Base-by-base conservation (phyloP, 2,797 vertebrate genomes). In the Myotis planiceps region DNA sequence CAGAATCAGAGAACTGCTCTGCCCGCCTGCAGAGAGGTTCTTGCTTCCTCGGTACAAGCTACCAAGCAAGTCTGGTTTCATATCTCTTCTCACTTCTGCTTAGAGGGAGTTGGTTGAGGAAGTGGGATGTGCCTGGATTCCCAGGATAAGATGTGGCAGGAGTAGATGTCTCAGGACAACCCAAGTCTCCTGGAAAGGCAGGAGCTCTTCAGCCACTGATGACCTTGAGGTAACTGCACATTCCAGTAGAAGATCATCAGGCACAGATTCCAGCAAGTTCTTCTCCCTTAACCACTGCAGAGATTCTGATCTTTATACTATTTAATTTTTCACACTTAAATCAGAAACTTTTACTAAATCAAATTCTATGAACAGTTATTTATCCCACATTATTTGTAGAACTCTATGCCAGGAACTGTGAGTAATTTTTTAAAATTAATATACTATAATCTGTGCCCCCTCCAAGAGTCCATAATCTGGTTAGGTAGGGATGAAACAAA, bases 401-500 rank as follows among this genome's bases (percentile, higher is more conserved):
- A 75, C 7, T 53, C 71, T 86, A 5, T 82, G 9, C 42, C 80
- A 78, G 72, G 23, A 93, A 69, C 72, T 81, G 6, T 63, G 42
- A 23, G 3, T 87, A 18, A 18, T 82, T 68, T 81, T 76, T 84
- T n/a, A 42, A 1, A 93, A 53, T 75, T 69, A 92, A 34, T 92
- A 37, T 25, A 60, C 42, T 69, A 5, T 78, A 80, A 45, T 84
- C 72, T 45, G 1, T 66, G 47, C 25, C n/a, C 18, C n/a, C n/a
- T 87, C 78, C 60, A 42, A 94, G 39, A 13, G 7, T 80, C 78
- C 68, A 3, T 65, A 85, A 71, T 85, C 51, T 88, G 45, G 3
- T 66, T 90, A 88, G 94, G 47, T 92, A 83, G 37, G 45, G 19
- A 58, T 72, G 34, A 92, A 95, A 71, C 45, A 84, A 69, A 89